Percentiles rank a stretch among this genome's conserved stretches.
These are phyloP conservation scores for Tetrao urogallus DNA, from an alignment of 2,113 vertebrate species.

Conservation along the genomic window DNA sequence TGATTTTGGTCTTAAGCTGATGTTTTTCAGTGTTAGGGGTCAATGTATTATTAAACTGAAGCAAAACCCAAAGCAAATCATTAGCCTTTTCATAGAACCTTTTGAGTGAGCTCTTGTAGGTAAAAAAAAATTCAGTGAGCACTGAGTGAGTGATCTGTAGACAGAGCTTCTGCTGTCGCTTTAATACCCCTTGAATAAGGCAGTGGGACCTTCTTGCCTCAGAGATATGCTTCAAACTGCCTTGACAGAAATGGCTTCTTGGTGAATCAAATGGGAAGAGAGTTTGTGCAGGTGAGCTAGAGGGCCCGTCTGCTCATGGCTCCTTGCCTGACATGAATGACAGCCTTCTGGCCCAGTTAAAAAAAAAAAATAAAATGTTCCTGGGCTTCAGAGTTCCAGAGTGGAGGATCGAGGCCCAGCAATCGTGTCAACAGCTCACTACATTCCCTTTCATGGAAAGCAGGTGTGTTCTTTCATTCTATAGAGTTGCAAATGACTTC, in stretches of 20 bases:
- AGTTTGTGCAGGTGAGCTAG: not conserved
- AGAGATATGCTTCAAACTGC: not conserved
- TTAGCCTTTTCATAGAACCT: not conserved
- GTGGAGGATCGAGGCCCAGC: not conserved
- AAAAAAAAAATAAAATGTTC: not conserved
- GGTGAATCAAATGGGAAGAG: not conserved
- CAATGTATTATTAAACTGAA: not conserved
- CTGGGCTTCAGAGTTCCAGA: not conserved
- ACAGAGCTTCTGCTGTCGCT: not conserved
- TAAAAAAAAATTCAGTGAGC: not conserved
- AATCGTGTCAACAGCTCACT: not conserved
- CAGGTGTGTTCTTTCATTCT: not conserved
- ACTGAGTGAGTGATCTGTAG: not conserved
- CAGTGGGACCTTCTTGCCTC: not conserved
- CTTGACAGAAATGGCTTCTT: not conserved
- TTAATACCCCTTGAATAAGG: not conserved
- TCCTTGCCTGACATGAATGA: not conserved
- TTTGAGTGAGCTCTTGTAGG: not conserved
- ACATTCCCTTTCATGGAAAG: not conserved
- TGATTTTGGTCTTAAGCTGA: not conserved
- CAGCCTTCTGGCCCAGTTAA: not conserved
- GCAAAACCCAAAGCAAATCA: not conserved
- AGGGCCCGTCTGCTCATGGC: not conserved
- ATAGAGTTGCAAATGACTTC: not conserved
- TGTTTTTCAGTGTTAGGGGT: not conserved